Conservation (phyloP, 2,888 invertebrate genomes). For the Melanargia galathea region DNA sequence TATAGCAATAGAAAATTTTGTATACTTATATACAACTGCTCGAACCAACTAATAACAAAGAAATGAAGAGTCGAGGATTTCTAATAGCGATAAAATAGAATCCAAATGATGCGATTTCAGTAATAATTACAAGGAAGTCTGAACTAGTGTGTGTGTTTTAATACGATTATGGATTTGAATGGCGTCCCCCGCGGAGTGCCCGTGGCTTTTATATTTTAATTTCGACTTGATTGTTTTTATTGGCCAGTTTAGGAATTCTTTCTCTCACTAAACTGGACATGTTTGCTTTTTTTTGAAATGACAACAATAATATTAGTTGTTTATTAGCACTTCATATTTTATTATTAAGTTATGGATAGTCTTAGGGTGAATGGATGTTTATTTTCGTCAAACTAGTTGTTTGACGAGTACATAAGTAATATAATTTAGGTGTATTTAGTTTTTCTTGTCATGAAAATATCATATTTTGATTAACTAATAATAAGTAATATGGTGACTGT, state of each 20-base stretch:
- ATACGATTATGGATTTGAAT: slow-evolving; percentile 30
- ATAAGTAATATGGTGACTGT: too few relatives aligned
- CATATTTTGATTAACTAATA: too few relatives aligned
- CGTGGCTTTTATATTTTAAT: slow-evolving; percentile 42
- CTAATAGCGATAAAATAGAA: slow-evolving; percentile 8
- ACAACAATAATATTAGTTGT: slow-evolving; percentile 32
- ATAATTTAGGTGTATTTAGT: too few relatives aligned
- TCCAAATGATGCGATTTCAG: slow-evolving; percentile 11
- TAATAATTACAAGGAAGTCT: slow-evolving; percentile 25
- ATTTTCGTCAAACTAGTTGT: neutral
- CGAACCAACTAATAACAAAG: neutral
- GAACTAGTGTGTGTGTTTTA: slow-evolving; percentile 21
- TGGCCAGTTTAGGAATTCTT: slow-evolving; percentile 26
- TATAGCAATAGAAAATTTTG: neutral
- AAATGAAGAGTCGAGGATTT: neutral
- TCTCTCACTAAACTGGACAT: slow-evolving; percentile 3
- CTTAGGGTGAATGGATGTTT: neutral
- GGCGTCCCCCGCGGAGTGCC: slow-evolving; percentile 37
- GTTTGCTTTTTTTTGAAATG: slow-evolving; percentile 2
- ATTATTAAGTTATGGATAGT: neutral
- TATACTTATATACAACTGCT: too few relatives aligned
- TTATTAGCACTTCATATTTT: slow-evolving; percentile 25
- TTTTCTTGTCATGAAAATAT: too few relatives aligned
- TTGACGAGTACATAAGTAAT: too few relatives aligned
- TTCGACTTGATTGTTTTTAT: slow-evolving; percentile 31